phyloP scores from a whole-genome alignment of 2,797 vertebrate species.

The Stomatorhinus walkeri region DNA sequence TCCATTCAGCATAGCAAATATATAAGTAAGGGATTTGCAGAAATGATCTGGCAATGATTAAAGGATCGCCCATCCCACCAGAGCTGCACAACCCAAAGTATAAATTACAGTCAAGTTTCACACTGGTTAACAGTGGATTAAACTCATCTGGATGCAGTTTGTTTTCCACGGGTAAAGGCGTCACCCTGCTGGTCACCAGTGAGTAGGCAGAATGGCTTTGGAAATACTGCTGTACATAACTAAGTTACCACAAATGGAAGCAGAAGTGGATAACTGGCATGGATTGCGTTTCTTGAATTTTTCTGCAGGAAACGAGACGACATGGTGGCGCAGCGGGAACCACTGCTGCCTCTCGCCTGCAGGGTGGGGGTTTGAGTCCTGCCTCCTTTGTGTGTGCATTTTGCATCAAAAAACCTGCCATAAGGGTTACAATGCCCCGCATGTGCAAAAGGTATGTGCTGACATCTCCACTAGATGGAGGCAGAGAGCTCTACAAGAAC shows the following conservation, averaged over 20 bases:
- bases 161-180: neutral
- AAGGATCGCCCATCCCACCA: neutral
- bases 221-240: neutral
- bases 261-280: neutral
- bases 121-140: neutral
- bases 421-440: neutral
- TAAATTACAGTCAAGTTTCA: neutral
- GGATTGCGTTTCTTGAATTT: neutral
- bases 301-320: neutral
- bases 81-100: neutral
- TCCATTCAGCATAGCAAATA: neutral
- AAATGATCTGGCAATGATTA: neutral
- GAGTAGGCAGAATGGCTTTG: neutral
- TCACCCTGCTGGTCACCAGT: neutral
- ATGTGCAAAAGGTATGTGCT: neutral
- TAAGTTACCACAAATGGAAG: neutral
- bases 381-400: neutral
- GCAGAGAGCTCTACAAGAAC: constrained; percentile 23
- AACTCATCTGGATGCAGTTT: neutral
- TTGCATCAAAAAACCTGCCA: neutral
- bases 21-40: neutral
- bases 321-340: neutral
- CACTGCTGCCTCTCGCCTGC: neutral
- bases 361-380: neutral
- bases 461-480: constrained; percentile 51